Percentiles rank a stretch among this genome's conserved stretches.
Conservation (phyloP, 2,888 invertebrate species). For the Gnatocerus cornutus region DNA sequence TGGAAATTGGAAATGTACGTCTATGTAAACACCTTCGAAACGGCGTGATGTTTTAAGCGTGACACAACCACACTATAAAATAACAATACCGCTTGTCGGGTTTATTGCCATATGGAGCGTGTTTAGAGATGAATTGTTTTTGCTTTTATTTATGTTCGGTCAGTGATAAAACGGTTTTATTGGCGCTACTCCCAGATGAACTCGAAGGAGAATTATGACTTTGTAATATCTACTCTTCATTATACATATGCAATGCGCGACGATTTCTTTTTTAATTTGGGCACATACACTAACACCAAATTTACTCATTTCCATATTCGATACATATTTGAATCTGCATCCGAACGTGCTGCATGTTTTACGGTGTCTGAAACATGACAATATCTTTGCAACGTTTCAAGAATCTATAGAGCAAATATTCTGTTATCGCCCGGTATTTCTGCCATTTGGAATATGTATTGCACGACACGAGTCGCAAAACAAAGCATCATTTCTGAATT, state of each 20-base stretch:
- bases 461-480: conserved; percentile 55
- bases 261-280: neutral
- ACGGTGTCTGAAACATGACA: conserved; percentile 39
- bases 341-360: conserved; percentile 25
- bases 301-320: neutral
- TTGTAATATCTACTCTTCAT: too few relatives aligned
- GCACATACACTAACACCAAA: neutral
- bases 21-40: conserved; percentile 9
- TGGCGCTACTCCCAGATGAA: neutral
- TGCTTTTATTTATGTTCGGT: neutral
- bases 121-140: conserved; percentile 4
- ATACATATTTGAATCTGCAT: neutral
- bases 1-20: conserved; percentile 42
- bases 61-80: neutral
- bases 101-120: conserved; percentile 7
- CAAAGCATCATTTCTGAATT: conserved; percentile 56
- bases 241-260: too few relatives aligned
- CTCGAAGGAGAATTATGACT: too few relatives aligned
- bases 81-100: conserved; percentile 3
- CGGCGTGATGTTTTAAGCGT: neutral
- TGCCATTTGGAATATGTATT: conserved; percentile 53
- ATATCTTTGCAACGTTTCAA: conserved; percentile 43
- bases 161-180: neutral
- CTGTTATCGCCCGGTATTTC: conserved; percentile 53
- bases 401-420: conserved; percentile 51